These are phyloP conservation scores for Saccostrea cuccullata DNA, from an alignment of 1,140 invertebrate species.

Conservation along the genomic window DNA sequence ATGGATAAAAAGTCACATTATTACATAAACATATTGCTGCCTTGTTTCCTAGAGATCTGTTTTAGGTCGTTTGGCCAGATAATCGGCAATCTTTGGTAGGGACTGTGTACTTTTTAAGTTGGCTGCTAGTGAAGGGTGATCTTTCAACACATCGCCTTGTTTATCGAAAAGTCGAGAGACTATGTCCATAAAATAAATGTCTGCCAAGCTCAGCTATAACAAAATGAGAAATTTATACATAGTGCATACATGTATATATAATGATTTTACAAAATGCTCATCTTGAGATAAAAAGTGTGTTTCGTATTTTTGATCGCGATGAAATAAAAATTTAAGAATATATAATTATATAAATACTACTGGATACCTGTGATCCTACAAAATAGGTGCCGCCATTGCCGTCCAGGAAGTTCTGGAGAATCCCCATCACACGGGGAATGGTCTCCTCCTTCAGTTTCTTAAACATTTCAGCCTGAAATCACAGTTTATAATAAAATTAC, in stretches of 20 bases:
- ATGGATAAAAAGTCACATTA: neutral
- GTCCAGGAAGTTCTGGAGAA: constrained; percentile 45
- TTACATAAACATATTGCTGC: neutral
- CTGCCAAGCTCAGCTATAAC: constrained; percentile 51
- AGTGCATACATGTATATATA: neutral
- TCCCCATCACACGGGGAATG: constrained; percentile 44
- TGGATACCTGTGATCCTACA: constrained; percentile 42
- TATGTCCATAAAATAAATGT: constrained; percentile 47
- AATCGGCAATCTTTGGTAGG: constrained; percentile 43
- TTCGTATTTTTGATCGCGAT: too few relatives aligned
- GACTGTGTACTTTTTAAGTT: constrained; percentile 32
- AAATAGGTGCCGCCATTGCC: constrained; percentile 50
- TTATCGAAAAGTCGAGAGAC: neutral
- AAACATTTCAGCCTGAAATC: constrained; percentile 45
- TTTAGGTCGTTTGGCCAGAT: constrained; percentile 40
- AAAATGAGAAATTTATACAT: neutral
- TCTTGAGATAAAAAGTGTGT: too few relatives aligned
- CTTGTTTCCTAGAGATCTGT: constrained; percentile 14
- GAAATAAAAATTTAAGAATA: too few relatives aligned
- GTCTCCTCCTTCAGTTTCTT: constrained; percentile 49
- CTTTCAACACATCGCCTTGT: neutral
- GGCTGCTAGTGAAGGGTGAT: constrained; percentile 32
- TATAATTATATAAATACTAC: too few relatives aligned
- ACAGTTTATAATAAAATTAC: constrained; percentile 23
- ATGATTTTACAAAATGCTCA: too few relatives aligned